phyloP scores from a whole-genome alignment of 92 coral and sea anemone genomes.

The Pocillopora grandis region DNA sequence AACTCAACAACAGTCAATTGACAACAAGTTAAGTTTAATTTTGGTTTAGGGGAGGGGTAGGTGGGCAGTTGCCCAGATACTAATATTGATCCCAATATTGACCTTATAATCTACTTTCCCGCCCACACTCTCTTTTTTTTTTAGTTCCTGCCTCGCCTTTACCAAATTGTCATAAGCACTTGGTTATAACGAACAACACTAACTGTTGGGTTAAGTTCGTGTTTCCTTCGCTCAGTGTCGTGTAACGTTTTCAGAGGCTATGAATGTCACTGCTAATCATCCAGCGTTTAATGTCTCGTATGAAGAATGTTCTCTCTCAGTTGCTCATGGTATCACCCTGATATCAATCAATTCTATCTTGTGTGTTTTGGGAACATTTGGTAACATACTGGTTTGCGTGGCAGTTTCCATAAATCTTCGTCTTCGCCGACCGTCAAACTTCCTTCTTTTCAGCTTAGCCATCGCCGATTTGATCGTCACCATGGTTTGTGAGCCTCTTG shows the following conservation, averaged over 20 bases:
- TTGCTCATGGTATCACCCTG: constrained; percentile 21
- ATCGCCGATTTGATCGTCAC: constrained; percentile 46
- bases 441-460: constrained; percentile 42
- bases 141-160: background rate
- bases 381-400: constrained; percentile 51
- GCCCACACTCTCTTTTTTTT: background rate
- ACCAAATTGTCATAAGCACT: background rate
- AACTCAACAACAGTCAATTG: no score
- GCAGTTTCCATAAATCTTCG: constrained; percentile 43
- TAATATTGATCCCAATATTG: no score
- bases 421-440: constrained; percentile 40
- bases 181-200: background rate
- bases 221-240: background rate
- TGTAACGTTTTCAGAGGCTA: background rate
- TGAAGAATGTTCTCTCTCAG: constrained; percentile 10
- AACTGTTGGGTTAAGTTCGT: background rate
- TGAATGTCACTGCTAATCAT: background rate
- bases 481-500: constrained; percentile 39
- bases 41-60: no score
- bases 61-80: no score
- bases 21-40: no score
- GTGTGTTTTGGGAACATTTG: constrained; percentile 48
- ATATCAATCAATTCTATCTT: constrained; percentile 28
- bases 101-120: background rate
- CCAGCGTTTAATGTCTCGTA: background rate